Evolutionary conservation across 2,113 vertebrate genomes (phyloP).

Genomic region (Todiramphus chloris): DNA sequence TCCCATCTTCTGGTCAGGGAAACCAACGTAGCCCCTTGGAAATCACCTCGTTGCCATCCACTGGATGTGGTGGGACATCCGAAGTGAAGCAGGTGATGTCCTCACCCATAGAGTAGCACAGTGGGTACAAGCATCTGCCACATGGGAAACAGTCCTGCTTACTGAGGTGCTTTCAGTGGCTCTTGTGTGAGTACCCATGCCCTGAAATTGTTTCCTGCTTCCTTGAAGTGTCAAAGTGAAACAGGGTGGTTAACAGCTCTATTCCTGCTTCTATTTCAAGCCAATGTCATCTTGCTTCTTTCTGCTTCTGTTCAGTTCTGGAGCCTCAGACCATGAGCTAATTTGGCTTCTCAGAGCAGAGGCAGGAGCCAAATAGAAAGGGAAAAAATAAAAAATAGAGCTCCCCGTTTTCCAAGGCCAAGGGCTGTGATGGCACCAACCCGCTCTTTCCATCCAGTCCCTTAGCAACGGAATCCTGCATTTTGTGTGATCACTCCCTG

Average conservation of each 20-base stretch:
- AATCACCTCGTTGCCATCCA: fast-evolving
- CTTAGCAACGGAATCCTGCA: not conserved
- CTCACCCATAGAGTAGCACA: fast-evolving
- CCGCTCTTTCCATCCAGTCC: not conserved
- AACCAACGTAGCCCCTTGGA: not conserved
- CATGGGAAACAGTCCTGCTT: not conserved
- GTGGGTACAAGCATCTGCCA: not conserved
- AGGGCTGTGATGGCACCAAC: not conserved
- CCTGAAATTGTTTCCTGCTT: not conserved
- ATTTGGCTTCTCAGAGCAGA: not conserved
- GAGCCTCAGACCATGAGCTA: constrained; percentile 61
- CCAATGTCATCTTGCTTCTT: not conserved
- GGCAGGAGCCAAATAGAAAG: constrained; percentile 25
- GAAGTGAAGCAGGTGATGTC: not conserved
- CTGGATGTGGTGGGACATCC: not conserved
- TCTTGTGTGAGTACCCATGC: not conserved
- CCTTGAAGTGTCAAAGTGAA: not conserved
- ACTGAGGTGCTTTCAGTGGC: not conserved
- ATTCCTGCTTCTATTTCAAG: constrained; percentile 6
- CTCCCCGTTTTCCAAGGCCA: not conserved
- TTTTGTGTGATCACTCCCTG: not conserved
- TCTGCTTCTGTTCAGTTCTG: not conserved
- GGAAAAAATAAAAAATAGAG: not conserved
- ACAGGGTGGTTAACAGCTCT: not conserved
- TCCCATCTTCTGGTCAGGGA: not conserved